A percentile compares a stretch with the other conserved stretches of the same genome.
These are phyloP conservation scores for Nasonia vitripennis DNA, from an alignment of 1,140 invertebrate species.

Conservation along the genomic window DNA sequence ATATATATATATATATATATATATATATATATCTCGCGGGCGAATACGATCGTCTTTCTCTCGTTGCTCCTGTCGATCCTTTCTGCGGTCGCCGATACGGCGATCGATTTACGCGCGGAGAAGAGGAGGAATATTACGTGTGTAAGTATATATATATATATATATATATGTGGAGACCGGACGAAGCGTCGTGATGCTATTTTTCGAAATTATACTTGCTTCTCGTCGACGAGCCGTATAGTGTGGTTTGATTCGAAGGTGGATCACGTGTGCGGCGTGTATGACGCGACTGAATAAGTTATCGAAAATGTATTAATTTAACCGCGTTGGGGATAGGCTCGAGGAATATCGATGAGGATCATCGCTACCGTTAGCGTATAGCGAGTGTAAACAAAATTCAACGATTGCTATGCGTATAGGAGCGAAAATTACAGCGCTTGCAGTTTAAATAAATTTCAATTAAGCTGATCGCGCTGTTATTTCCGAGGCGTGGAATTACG, in stretches of 20 bases:
- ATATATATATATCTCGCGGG: neutral
- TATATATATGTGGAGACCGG: too few relatives aligned
- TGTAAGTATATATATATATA: too few relatives aligned
- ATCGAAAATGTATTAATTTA: neutral
- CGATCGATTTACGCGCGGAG: constrained; percentile 21
- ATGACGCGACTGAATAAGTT: constrained; percentile 18
- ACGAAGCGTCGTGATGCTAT: too few relatives aligned
- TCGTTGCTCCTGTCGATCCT: neutral
- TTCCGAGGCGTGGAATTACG: neutral
- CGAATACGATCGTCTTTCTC: constrained; percentile 44
- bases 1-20: neutral
- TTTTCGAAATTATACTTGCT: too few relatives aligned
- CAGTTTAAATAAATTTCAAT: constrained; percentile 34
- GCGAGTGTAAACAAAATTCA: too few relatives aligned
- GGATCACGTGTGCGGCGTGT: neutral
- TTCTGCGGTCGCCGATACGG: constrained; percentile 5
- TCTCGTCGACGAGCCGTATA: too few relatives aligned
- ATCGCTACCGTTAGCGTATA: too few relatives aligned
- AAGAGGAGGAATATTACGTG: neutral
- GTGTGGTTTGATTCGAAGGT: neutral
- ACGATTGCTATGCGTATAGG: too few relatives aligned
- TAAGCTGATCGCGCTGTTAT: neutral
- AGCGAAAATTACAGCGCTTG: neutral
- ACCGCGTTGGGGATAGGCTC: neutral
- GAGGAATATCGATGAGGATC: neutral